Evolutionary conservation across 2,888 invertebrate genomes (phyloP).

Genomic region (Scotopteryx bipunctaria): DNA sequence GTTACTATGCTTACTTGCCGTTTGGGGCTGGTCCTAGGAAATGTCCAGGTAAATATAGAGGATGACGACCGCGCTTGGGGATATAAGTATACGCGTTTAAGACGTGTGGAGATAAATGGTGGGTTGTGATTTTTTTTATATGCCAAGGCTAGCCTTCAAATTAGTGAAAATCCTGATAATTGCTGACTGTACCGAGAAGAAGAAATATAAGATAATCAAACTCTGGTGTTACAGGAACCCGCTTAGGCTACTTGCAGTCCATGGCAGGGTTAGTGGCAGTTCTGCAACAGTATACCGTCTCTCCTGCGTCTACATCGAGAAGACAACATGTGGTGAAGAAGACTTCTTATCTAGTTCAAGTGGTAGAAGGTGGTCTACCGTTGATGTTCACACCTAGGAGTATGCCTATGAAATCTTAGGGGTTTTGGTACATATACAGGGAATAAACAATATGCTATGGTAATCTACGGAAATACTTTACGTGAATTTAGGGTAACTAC

Average conservation of each 20-base stretch:
- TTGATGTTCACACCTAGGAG: conserved; percentile 27
- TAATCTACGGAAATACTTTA: too few species aligned
- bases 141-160: too few species aligned
- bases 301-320: conserved; percentile 19
- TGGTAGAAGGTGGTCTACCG: conserved; percentile 28
- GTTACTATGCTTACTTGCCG: conserved; percentile 39
- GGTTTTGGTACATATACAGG: too few species aligned
- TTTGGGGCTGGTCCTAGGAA: conserved; percentile 47
- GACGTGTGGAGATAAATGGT: too few species aligned
- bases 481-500: too few species aligned
- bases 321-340: conserved; percentile 12
- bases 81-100: too few species aligned
- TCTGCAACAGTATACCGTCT: conserved; percentile 25
- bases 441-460: too few species aligned
- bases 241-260: conserved; percentile 24
- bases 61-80: not conserved
- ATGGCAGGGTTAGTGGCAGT: conserved; percentile 26
- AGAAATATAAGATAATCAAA: too few species aligned
- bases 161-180: too few species aligned
- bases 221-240: conserved; percentile 20
- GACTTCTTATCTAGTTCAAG: conserved; percentile 20
- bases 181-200: too few species aligned
- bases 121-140: too few species aligned
- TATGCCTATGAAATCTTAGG: too few species aligned
- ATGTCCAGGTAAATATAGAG: conserved; percentile 52